A percentile compares a stretch with the other conserved stretches of the same genome.
Conservation (phyloP, 2,797 vertebrate genomes). For the Leucoraja ocellata region DNA sequence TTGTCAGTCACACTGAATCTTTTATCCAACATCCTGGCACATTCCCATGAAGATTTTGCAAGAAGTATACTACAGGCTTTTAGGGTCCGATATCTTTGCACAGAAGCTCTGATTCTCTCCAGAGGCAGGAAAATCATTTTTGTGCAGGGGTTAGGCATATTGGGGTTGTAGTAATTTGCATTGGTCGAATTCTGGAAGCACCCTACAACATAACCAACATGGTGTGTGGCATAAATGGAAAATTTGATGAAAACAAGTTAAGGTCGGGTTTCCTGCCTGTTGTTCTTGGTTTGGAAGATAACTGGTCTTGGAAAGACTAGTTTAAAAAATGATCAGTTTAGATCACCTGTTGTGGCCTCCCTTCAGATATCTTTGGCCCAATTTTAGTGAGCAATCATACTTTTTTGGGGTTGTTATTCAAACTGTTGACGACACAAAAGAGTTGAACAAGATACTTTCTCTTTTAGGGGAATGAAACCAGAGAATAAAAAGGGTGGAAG, state of each 20-base stretch:
- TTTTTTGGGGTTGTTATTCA: not conserved
- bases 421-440: not conserved
- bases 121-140: not conserved
- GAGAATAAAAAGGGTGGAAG: constrained; percentile 65
- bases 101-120: not conserved
- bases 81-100: not conserved
- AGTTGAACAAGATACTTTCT: constrained; percentile 39
- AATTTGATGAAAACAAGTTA: not conserved
- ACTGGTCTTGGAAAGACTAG: not conserved
- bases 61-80: no score
- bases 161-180: not conserved
- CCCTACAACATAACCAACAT: not conserved
- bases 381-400: not conserved
- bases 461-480: constrained; percentile 62
- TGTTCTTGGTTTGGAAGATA: not conserved
- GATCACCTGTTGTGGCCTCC: not conserved
- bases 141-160: not conserved
- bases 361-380: not conserved
- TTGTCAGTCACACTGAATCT: not conserved
- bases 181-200: not conserved
- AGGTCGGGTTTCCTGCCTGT: not conserved
- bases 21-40: not conserved
- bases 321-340: not conserved
- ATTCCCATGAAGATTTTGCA: not conserved
- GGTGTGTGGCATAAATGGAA: not conserved